Evolutionary conservation across 2,797 vertebrate species (phyloP), one percentile per base, ranked within the genome.

Genomic region (Sardinella longiceps): DNA sequence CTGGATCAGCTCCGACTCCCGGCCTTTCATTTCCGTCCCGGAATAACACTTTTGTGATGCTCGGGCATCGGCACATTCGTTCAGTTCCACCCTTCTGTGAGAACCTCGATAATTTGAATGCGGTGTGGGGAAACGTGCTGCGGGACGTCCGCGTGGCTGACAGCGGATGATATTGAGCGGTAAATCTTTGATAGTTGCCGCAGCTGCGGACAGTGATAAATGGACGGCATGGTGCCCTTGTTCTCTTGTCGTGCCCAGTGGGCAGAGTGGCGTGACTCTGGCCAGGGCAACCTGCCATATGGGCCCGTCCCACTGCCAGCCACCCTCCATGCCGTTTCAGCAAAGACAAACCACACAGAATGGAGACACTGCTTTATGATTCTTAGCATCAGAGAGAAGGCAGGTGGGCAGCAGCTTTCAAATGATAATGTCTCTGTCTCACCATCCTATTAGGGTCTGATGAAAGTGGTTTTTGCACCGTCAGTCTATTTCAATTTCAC

Each of bases 241-340:
- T 46, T 48, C 25, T 80, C 80, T 15, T 81, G 80, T 53, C 50
- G 3, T 14, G 80, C 50, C 25, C 50, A 81, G 4, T 51, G 45
- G 45, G n/a, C 70, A 77, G 15, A 77, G 37, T 37, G 39, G 70
- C 70, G 15, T 77, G 70, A 77, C 70, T 77, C 56, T 43, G 70
- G 70, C 33, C 70, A 77, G 70, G 70, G 70, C 70, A 43, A 9
- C 20, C 37, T 77, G 70, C 70, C 70, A 77, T 77, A 23, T 23
- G 33, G 37, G 37, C 83, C 56, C 82, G 11, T 53, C 18, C 46
- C 81, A 56, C 46, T 5, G 45, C 28, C 37, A 46, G 84, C 46
- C 12, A 1, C 56, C 39, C 43, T 48, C 48, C 6, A 25, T n/a
- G 56, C 56, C 5, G 9, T 25, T 77, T 77, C 4, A 43, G 66